Conservation (phyloP, 2,113 vertebrate species). For the Mystacornis crossleyi region DNA sequence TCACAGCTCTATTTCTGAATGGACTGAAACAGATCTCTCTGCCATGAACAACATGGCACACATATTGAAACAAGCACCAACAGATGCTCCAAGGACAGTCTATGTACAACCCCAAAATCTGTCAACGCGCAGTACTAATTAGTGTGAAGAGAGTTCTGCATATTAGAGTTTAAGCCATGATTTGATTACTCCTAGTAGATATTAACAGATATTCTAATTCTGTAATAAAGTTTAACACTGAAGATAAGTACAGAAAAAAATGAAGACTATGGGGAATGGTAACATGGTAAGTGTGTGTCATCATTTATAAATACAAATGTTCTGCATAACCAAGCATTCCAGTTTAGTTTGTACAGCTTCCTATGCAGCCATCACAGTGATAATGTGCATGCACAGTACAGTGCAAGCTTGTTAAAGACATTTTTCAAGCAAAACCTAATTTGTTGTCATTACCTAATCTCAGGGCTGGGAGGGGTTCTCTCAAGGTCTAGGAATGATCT, state of each 20-base stretch:
- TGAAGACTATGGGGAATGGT: neutral
- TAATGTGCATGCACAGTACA: neutral
- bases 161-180: neutral
- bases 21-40: neutral
- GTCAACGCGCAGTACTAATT: neutral
- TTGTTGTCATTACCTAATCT: conserved; percentile 33
- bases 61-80: conserved; percentile 8
- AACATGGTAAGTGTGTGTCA: neutral
- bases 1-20: neutral
- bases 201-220: neutral
- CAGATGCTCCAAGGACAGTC: conserved; percentile 23
- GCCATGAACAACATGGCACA: neutral
- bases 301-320: neutral
- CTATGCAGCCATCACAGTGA: neutral
- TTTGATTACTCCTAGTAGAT: neutral
- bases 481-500: conserved; percentile 40
- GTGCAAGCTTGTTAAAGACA: conserved; percentile 3
- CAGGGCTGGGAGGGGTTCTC: neutral
- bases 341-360: conserved; percentile 10
- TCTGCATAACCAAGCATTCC: neutral
- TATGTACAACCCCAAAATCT: neutral
- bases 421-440: conserved; percentile 23
- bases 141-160: neutral
- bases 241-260: neutral
- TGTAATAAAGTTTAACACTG: neutral